Conservation (phyloP, 2,113 vertebrate species). For the Psilopogon haemacephalus region DNA sequence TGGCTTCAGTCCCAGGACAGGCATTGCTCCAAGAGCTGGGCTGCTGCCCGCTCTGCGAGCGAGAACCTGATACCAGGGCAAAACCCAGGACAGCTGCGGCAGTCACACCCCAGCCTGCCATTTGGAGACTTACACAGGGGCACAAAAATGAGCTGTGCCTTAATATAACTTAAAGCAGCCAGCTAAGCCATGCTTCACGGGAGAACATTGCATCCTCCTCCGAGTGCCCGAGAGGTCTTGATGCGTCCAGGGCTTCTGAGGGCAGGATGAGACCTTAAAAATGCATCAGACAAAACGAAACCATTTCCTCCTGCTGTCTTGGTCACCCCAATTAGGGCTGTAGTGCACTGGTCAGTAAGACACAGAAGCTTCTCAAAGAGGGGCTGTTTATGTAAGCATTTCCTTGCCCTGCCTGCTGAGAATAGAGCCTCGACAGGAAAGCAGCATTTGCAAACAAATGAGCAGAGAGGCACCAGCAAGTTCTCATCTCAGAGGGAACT, state of each 20-base stretch:
- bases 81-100: conserved; percentile 17
- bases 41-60: not conserved
- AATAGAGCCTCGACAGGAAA: conserved; percentile 15
- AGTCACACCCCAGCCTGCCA: not conserved
- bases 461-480: conserved; percentile 33
- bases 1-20: not conserved
- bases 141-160: not conserved
- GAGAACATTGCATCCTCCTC: not conserved
- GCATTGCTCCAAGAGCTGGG: accelerated
- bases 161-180: not conserved
- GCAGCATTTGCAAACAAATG: conserved; percentile 63
- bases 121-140: not conserved
- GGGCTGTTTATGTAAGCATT: conserved; percentile 10
- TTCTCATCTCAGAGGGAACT: conserved; percentile 31
- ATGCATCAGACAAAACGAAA: not conserved
- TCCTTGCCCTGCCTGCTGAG: conserved; percentile 2
- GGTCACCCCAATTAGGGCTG: not conserved
- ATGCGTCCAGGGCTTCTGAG: not conserved
- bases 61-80: not conserved
- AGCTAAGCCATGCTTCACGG: not conserved
- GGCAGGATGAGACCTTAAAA: not conserved
- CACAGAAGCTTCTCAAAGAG: not conserved
- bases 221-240: not conserved
- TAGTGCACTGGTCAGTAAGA: not conserved
- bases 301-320: not conserved